Evolutionary conservation across 2,888 invertebrate species (phyloP).

Genomic region (Chrysomela aeneicollis): DNA sequence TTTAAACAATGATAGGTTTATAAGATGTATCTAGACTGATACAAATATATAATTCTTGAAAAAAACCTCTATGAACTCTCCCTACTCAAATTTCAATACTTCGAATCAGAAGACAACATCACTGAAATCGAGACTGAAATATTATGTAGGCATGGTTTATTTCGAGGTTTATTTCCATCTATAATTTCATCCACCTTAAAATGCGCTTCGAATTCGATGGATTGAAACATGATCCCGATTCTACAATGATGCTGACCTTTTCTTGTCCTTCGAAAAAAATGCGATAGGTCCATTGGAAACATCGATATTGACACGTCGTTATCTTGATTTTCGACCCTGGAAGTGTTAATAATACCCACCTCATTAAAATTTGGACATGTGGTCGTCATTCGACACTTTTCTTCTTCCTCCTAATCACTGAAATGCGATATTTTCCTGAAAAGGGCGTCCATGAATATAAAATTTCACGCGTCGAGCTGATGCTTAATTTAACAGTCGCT

Average conservation of each 20-base stretch:
- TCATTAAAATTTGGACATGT: conserved; percentile 33
- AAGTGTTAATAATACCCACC: conserved; percentile 2
- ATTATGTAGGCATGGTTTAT: too few relatives aligned
- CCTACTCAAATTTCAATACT: too few relatives aligned
- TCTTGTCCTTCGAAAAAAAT: not conserved
- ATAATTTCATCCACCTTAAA: not conserved
- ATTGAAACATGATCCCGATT: not conserved
- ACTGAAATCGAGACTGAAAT: too few relatives aligned
- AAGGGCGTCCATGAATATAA: conserved; percentile 37
- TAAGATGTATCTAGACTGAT: too few relatives aligned
- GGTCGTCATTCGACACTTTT: conserved; percentile 31
- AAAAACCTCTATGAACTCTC: too few relatives aligned
- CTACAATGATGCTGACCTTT: not conserved
- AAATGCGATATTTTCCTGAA: conserved; percentile 35
- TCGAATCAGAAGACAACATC: too few relatives aligned
- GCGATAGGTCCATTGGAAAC: not conserved
- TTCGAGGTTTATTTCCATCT: too few relatives aligned
- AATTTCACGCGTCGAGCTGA: conserved; percentile 36
- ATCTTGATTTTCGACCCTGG: conserved; percentile 1
- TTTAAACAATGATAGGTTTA: too few relatives aligned
- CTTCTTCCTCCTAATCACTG: conserved; percentile 23
- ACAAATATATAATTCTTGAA: too few relatives aligned
- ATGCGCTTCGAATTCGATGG: not conserved
- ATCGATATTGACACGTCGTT: not conserved
- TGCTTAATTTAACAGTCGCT: conserved; percentile 36